Evolutionary conservation across 2,888 invertebrate species (phyloP).

Genomic region (Perdita meconis): DNA sequence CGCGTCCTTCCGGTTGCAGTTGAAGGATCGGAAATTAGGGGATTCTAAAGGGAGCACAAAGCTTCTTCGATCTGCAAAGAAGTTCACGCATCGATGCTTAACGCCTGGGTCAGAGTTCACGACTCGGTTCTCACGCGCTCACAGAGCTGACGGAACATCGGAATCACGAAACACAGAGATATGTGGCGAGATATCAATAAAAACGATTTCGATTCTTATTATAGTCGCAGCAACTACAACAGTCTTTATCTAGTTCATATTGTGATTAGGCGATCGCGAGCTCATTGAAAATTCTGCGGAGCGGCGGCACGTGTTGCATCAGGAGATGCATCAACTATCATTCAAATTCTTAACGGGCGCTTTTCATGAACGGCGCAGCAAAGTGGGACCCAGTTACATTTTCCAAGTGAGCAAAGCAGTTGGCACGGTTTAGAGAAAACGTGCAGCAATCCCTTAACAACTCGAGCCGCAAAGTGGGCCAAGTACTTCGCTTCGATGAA

Average conservation of each 20-base stretch:
- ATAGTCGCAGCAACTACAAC: no score
- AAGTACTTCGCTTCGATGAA: slow-evolving; percentile 77
- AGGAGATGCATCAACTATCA: slow-evolving; percentile 22
- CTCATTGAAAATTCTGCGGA: slow-evolving; percentile 24
- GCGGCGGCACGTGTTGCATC: background rate
- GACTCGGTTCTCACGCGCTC: background rate
- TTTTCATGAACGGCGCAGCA: slow-evolving; percentile 51
- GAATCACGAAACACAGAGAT: no score
- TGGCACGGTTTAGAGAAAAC: slow-evolving; percentile 69
- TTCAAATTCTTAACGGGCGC: slow-evolving; percentile 56
- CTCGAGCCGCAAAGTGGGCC: slow-evolving; percentile 78
- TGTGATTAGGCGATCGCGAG: background rate
- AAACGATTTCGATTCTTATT: background rate
- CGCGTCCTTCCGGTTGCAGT: slow-evolving; percentile 42
- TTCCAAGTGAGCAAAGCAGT: slow-evolving; percentile 51
- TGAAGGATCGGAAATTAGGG: slow-evolving; percentile 74
- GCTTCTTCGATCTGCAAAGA: slow-evolving; percentile 8
- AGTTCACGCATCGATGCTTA: background rate
- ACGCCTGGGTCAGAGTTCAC: background rate
- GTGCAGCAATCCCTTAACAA: slow-evolving; percentile 77
- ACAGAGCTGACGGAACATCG: no score
- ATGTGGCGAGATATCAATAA: background rate
- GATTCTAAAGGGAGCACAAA: slow-evolving; percentile 34
- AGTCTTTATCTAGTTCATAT: no score
- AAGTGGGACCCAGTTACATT: slow-evolving; percentile 50